A percentile compares a stretch with the other conserved stretches of the same genome.
Conservation (phyloP, 35 echinoderm and acorn worm genomes). For the Lytechinus pictus region DNA sequence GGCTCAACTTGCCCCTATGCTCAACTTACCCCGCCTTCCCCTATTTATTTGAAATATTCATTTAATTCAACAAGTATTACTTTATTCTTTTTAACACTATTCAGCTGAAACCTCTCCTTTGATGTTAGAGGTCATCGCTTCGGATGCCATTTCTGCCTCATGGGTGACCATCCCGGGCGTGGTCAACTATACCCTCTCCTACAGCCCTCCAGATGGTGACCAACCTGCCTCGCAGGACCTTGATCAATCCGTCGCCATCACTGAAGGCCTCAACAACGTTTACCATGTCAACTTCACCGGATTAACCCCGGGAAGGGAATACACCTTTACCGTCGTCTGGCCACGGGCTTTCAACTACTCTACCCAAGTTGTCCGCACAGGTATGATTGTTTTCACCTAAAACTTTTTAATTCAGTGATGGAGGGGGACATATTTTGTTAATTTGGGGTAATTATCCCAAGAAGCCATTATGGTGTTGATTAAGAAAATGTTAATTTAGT, state of each 20-base stretch:
- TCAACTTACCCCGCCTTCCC: no score
- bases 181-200: neutral
- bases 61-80: neutral
- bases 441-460: no score
- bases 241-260: neutral
- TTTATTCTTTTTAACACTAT: neutral
- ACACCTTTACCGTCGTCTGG: constrained; percentile 6
- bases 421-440: no score
- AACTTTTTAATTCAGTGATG: no score
- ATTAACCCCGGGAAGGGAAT: neutral
- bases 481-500: no score
- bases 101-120: neutral
- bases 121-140: neutral
- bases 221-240: neutral
- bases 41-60: no score
- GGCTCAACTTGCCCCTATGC: no score
- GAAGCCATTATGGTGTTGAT: no score
- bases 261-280: neutral
- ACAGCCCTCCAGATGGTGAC: constrained; percentile 28
- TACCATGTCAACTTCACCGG: constrained; percentile 10
- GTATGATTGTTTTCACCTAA: neutral
- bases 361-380: neutral
- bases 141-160: neutral
- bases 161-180: constrained; percentile 35
- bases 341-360: neutral